phyloP scores from a whole-genome alignment of 2,113 vertebrate genomes.

The Scophthalmus maximus region DNA sequence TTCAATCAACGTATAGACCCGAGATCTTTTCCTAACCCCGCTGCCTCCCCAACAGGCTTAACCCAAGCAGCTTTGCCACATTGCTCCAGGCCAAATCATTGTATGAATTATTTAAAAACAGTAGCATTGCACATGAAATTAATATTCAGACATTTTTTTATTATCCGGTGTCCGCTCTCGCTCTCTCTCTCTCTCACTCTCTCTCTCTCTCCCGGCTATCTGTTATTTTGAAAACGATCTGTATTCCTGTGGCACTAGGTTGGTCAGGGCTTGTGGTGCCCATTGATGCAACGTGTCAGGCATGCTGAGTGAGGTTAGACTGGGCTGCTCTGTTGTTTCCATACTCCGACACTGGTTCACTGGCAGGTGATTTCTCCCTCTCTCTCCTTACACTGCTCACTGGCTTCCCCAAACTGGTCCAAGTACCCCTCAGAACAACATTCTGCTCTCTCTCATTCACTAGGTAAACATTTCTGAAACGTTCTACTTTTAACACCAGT shows the following conservation, averaged over 20 bases:
- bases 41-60: slow-evolving; percentile 19
- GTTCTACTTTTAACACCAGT: neutral
- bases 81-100: slow-evolving; percentile 61
- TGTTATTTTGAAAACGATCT: slow-evolving; percentile 72
- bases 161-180: slow-evolving; percentile 53
- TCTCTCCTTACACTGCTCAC: slow-evolving; percentile 2
- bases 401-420: neutral
- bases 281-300: slow-evolving; percentile 64
- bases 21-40: slow-evolving; percentile 28
- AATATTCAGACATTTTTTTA: slow-evolving; percentile 69
- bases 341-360: slow-evolving; percentile 42
- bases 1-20: slow-evolving; percentile 25
- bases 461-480: neutral
- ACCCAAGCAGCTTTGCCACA: slow-evolving; percentile 32
- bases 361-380: slow-evolving; percentile 52
- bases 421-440: slow-evolving; percentile 15
- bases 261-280: slow-evolving; percentile 68
- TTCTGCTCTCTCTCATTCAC: slow-evolving; percentile 7
- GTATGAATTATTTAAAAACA: slow-evolving; percentile 80
- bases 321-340: slow-evolving; percentile 55
- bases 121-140: slow-evolving; percentile 52
- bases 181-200: slow-evolving; percentile 18
- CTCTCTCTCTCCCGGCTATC: slow-evolving; percentile 22
- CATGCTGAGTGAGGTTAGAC: slow-evolving; percentile 67
- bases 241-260: slow-evolving; percentile 76